Evolutionary conservation across 1,140 invertebrate species (phyloP).

Genomic region (Brachionus sp.): DNA sequence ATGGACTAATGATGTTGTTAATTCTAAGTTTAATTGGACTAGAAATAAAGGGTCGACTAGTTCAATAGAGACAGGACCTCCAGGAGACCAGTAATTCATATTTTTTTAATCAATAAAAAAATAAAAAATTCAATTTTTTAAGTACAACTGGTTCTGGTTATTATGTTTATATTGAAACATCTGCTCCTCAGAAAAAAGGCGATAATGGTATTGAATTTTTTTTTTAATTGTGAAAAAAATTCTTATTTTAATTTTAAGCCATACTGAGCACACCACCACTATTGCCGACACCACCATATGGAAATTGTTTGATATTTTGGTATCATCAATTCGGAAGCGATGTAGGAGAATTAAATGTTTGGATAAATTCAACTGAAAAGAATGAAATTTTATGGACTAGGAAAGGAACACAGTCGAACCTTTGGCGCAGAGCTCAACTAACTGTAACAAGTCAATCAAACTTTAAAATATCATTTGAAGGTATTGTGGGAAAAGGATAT

Average conservation of each 20-base stretch:
- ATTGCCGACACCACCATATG: constrained; percentile 20
- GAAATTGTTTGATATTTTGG: constrained; percentile 39
- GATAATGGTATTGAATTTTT: constrained; percentile 49
- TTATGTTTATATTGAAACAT: constrained; percentile 55
- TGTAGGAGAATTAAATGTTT: constrained; percentile 16
- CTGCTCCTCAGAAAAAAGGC: constrained; percentile 49
- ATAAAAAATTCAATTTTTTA: background rate
- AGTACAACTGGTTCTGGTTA: constrained; percentile 48
- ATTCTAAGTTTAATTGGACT: constrained; percentile 46
- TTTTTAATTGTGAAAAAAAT: background rate
- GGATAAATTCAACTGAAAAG: background rate
- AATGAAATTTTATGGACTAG: constrained; percentile 50
- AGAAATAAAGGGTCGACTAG: constrained; percentile 19
- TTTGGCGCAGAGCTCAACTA: constrained; percentile 51
- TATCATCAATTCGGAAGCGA: constrained; percentile 38
- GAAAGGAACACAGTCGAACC: constrained; percentile 52
- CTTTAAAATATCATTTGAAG: constrained; percentile 37
- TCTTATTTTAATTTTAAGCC: constrained; percentile 63
- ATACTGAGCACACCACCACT: background rate
- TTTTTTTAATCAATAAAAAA: constrained; percentile 2
- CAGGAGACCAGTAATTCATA: constrained; percentile 10
- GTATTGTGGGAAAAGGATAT: constrained; percentile 36
- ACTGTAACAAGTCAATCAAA: constrained; percentile 47
- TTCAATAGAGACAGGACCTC: constrained; percentile 15
- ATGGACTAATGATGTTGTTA: constrained; percentile 51